Evolutionary conservation across 1,140 invertebrate species (phyloP).

Genomic region (Vanessa tameamea): DNA sequence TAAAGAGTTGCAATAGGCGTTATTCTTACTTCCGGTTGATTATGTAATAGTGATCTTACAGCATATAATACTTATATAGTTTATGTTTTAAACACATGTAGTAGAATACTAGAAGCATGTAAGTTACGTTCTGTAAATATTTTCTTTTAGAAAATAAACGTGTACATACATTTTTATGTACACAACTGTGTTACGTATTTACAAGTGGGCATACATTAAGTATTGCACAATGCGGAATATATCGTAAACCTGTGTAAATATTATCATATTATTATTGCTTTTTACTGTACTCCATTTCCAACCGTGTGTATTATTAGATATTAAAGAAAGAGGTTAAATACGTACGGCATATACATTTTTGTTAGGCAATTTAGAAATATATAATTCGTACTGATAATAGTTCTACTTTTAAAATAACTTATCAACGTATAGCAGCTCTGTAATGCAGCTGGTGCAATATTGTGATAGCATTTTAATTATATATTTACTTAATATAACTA

Average conservation of each 20-base stretch:
- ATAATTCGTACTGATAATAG: background rate
- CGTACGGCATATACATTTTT: background rate
- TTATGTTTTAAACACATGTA: background rate
- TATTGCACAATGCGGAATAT: conserved; percentile 21
- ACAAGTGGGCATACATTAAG: conserved; percentile 2
- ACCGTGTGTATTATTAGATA: background rate
- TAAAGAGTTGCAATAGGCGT: background rate
- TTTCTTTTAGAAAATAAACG: conserved; percentile 14
- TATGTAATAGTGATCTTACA: background rate
- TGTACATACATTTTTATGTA: conserved; percentile 42
- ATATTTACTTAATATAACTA: conserved; percentile 7
- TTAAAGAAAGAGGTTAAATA: background rate
- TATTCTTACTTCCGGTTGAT: background rate
- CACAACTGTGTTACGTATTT: conserved; percentile 25
- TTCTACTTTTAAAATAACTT: conserved; percentile 12
- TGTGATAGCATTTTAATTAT: conserved; percentile 1
- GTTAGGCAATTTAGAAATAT: background rate
- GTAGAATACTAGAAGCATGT: background rate
- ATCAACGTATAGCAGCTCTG: background rate
- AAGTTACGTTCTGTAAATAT: background rate
- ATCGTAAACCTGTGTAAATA: conserved; percentile 26
- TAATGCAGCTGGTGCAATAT: conserved; percentile 2
- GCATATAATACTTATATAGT: too few species aligned
- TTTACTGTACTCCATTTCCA: background rate
- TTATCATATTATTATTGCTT: background rate